Evolutionary conservation across 2,113 vertebrate genomes (phyloP).

Genomic region (Ibidorhyncha struthersii): DNA sequence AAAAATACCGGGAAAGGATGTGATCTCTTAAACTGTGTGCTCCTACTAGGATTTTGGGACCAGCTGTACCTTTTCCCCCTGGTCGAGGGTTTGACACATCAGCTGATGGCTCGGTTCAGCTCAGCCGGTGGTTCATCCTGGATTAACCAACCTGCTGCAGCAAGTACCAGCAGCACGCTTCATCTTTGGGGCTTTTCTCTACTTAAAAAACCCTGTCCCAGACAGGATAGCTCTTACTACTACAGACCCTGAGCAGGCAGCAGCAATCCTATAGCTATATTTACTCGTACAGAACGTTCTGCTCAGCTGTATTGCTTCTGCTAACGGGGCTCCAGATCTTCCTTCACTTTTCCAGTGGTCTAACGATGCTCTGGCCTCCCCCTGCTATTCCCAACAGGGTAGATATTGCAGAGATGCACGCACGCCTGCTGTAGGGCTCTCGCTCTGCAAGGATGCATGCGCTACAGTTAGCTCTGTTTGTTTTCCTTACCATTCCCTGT

Average conservation of each 20-base stretch:
- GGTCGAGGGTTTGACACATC: too few relatives aligned
- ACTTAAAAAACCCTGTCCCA: not conserved
- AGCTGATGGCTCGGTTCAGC: too few relatives aligned
- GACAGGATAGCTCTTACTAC: not conserved
- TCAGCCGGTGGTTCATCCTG: not conserved
- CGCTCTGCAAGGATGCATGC: not conserved
- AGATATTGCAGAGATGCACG: not conserved
- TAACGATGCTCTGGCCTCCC: not conserved
- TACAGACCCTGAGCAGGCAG: not conserved
- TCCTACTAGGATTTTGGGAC: not conserved
- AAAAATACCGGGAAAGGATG: not conserved
- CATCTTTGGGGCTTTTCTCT: not conserved
- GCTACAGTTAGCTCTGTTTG: not conserved
- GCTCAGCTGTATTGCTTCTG: not conserved
- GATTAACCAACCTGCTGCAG: not conserved
- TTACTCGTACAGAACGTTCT: not conserved
- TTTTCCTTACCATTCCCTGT: not conserved
- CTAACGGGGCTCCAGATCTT: not conserved
- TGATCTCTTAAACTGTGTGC: not conserved
- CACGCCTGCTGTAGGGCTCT: not conserved
- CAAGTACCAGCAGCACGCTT: too few relatives aligned
- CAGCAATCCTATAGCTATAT: not conserved
- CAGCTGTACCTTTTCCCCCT: too few relatives aligned
- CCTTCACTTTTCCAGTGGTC: not conserved
- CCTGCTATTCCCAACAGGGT: not conserved